These are phyloP conservation scores for Myoxocephalus aenaeus DNA, from an alignment of 2,797 vertebrate genomes.

Conservation along the genomic window DNA sequence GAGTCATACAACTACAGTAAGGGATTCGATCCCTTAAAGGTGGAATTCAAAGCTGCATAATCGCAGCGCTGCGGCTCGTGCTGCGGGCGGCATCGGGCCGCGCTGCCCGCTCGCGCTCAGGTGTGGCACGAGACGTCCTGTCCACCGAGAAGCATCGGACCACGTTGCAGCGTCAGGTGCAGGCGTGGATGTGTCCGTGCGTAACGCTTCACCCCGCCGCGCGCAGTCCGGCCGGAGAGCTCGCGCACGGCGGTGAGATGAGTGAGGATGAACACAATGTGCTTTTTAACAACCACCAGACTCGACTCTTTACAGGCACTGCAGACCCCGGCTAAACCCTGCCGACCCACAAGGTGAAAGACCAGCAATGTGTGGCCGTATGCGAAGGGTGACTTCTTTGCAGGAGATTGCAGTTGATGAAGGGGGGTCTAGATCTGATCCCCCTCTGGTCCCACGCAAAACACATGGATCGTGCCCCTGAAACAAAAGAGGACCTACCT, in stretches of 20 bases:
- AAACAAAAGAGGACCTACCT: conserved; percentile 77
- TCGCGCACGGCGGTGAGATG: background rate
- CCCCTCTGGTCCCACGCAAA: conserved; percentile 48
- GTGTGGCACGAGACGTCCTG: conserved; percentile 16
- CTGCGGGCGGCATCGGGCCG: conserved; percentile 17
- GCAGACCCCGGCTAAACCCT: conserved; percentile 11
- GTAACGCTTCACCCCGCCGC: conserved; percentile 57
- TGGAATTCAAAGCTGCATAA: conserved; percentile 5
- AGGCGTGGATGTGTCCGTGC: conserved; percentile 55
- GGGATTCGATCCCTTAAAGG: background rate
- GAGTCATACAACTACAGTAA: conserved; percentile 24
- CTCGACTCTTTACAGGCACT: background rate
- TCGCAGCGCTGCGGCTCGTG: background rate
- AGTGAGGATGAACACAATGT: background rate
- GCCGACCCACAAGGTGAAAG: conserved; percentile 32
- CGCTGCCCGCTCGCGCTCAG: conserved; percentile 12
- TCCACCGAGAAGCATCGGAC: conserved; percentile 38
- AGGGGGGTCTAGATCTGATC: conserved; percentile 23
- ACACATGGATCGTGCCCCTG: background rate
- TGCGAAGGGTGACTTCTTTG: conserved; percentile 22
- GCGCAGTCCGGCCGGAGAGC: background rate
- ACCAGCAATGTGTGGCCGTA: conserved; percentile 3
- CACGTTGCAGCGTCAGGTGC: conserved; percentile 64
- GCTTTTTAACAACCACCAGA: background rate
- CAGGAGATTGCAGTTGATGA: background rate